Evolutionary conservation across 2,113 vertebrate species (phyloP).

Genomic region (Blennius ocellaris): DNA sequence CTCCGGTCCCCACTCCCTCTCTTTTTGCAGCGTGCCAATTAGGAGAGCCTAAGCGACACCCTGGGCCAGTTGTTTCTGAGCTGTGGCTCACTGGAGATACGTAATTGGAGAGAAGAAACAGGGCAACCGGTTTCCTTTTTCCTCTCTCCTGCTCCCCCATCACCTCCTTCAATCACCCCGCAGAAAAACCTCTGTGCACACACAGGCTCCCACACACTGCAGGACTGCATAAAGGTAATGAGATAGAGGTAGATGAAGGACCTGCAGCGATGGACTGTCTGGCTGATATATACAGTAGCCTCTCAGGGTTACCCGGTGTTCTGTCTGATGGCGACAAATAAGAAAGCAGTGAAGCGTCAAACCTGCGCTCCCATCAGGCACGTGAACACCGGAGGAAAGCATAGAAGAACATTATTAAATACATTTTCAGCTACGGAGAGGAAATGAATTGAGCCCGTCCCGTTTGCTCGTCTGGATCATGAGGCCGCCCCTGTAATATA

Average conservation of each 20-base stretch:
- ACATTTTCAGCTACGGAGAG: neutral
- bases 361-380: slow-evolving; percentile 13
- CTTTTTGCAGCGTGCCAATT: slow-evolving; percentile 68
- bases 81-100: slow-evolving; percentile 55
- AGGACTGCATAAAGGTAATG: slow-evolving; percentile 48
- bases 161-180: neutral
- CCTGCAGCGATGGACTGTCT: slow-evolving; percentile 31
- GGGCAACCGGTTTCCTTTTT: slow-evolving; percentile 49
- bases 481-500: neutral
- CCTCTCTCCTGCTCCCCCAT: slow-evolving; percentile 41
- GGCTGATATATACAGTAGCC: slow-evolving; percentile 43
- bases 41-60: slow-evolving; percentile 65
- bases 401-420: slow-evolving; percentile 20
- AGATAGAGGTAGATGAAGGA: slow-evolving; percentile 61
- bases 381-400: neutral
- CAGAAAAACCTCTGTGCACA: neutral
- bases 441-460: slow-evolving; percentile 8
- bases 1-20: slow-evolving; percentile 38
- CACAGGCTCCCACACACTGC: slow-evolving; percentile 3
- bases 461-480: neutral
- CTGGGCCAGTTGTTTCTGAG: slow-evolving; percentile 57
- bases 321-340: slow-evolving; percentile 45
- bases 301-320: slow-evolving; percentile 43
- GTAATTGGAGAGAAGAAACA: slow-evolving; percentile 74
- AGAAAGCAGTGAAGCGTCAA: slow-evolving; percentile 34